A percentile compares a stretch with the other conserved stretches of the same genome.
Conservation (phyloP, 1,140 invertebrate genomes). For the Bombus consobrinus region DNA sequence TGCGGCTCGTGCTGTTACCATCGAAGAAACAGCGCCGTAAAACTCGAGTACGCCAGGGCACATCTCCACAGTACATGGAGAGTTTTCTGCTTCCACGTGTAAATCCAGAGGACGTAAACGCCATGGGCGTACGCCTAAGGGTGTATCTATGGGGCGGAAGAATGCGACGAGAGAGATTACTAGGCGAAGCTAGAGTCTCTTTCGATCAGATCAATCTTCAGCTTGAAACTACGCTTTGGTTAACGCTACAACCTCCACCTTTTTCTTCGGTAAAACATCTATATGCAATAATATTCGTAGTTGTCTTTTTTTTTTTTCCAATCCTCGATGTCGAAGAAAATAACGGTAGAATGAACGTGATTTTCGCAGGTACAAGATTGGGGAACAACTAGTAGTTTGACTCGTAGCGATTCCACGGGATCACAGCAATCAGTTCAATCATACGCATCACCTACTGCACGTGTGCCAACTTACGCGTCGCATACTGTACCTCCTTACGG, state of each 20-base stretch:
- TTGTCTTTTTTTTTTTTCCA: neutral
- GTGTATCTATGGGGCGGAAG: slow-evolving; percentile 89
- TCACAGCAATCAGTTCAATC: slow-evolving; percentile 93
- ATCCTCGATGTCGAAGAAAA: no score
- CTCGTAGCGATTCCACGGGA: slow-evolving; percentile 95
- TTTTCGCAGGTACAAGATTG: slow-evolving; percentile 75
- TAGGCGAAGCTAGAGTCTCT: slow-evolving; percentile 94
- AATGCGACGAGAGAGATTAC: slow-evolving; percentile 93
- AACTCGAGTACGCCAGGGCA: slow-evolving; percentile 93
- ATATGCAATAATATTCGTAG: no score
- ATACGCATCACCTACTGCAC: slow-evolving; percentile 75
- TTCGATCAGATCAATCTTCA: slow-evolving; percentile 95
- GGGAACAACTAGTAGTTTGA: slow-evolving; percentile 86
- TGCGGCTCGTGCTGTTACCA: slow-evolving; percentile 93
- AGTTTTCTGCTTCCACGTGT: slow-evolving; percentile 95
- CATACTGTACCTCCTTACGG: slow-evolving; percentile 80
- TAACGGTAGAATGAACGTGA: neutral
- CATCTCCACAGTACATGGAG: slow-evolving; percentile 95
- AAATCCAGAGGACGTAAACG: slow-evolving; percentile 96
- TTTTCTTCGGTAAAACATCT: slow-evolving; percentile 88
- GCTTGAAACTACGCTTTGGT: slow-evolving; percentile 94
- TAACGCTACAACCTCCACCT: slow-evolving; percentile 92
- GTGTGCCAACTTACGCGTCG: slow-evolving; percentile 69
- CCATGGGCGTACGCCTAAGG: slow-evolving; percentile 94
- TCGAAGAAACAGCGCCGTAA: slow-evolving; percentile 97